These are phyloP conservation scores for Drosophila neotestacea DNA, from an alignment of 2,888 invertebrate genomes.

Conservation along the genomic window DNA sequence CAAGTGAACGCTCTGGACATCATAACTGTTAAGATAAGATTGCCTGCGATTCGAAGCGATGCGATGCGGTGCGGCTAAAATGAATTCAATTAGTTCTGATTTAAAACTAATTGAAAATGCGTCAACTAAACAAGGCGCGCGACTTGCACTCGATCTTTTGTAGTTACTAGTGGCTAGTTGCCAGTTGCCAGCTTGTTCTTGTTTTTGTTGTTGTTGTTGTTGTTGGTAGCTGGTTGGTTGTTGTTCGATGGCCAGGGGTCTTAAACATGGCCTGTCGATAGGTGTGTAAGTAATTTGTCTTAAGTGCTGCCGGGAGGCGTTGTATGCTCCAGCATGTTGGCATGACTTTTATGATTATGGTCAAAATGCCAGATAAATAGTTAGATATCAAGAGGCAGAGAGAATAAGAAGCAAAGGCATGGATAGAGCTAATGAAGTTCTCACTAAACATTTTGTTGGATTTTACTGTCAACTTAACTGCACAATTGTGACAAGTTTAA, in stretches of 20 bases:
- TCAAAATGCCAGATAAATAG: slow-evolving; percentile 21
- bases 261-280: slow-evolving; percentile 58
- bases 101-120: slow-evolving; percentile 80
- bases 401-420: neutral
- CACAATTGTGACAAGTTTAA: slow-evolving; percentile 73
- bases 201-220: slow-evolving; percentile 2
- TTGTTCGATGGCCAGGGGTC: slow-evolving; percentile 9
- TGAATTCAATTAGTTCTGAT: slow-evolving; percentile 79
- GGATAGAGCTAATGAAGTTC: slow-evolving; percentile 63
- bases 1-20: slow-evolving; percentile 54
- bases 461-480: slow-evolving; percentile 67
- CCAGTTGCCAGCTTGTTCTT: neutral
- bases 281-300: slow-evolving; percentile 79
- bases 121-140: slow-evolving; percentile 48
- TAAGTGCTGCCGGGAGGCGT: slow-evolving; percentile 72
- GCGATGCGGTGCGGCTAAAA: slow-evolving; percentile 38
- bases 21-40: slow-evolving; percentile 79
- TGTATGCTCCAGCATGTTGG: slow-evolving; percentile 31
- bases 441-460: slow-evolving; percentile 43
- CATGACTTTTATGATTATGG: slow-evolving; percentile 55
- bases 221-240: neutral
- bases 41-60: slow-evolving; percentile 36
- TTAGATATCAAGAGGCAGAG: neutral
- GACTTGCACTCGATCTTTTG: slow-evolving; percentile 3
- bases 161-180: neutral